phyloP scores from a whole-genome alignment of 53 echinoderm and acorn worm species.

The Zoroaster sp. region DNA sequence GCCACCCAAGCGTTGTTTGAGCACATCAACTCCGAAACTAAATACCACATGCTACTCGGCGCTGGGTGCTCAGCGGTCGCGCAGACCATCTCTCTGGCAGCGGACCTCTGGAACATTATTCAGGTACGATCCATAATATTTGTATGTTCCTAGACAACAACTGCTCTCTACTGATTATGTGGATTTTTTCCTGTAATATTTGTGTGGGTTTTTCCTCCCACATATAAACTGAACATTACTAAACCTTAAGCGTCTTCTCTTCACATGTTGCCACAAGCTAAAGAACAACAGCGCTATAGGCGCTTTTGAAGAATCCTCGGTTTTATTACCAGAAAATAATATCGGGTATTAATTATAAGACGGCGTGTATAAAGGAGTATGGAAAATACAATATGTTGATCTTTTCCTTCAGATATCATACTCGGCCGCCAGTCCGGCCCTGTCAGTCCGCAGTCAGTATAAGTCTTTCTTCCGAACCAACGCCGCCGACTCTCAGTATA shows the following conservation, averaged over 20 bases:
- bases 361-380: too few relatives aligned
- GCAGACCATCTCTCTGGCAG: slow-evolving; percentile 77
- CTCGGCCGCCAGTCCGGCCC: slow-evolving; percentile 73
- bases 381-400: not conserved
- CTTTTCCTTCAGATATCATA: slow-evolving; percentile 69
- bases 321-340: too few relatives aligned
- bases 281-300: too few relatives aligned
- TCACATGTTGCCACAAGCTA: too few relatives aligned
- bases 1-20: slow-evolving; percentile 80
- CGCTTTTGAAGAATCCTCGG: too few relatives aligned
- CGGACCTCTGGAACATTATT: slow-evolving; percentile 81
- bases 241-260: too few relatives aligned
- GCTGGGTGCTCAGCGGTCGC: slow-evolving; percentile 82
- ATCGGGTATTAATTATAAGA: too few relatives aligned
- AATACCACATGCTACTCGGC: slow-evolving; percentile 70
- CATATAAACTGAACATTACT: too few relatives aligned
- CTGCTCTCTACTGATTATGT: too few relatives aligned
- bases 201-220: too few relatives aligned
- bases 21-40: slow-evolving; percentile 68
- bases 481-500: slow-evolving; percentile 76
- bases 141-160: not conserved
- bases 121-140: slow-evolving; percentile 50
- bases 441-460: slow-evolving; percentile 75
- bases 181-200: too few relatives aligned
- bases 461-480: slow-evolving; percentile 80